Evolutionary conservation across 1,140 invertebrate genomes (phyloP), one percentile per base, ranked within the genome.

Genomic region (Neuroterus valhalla): DNA sequence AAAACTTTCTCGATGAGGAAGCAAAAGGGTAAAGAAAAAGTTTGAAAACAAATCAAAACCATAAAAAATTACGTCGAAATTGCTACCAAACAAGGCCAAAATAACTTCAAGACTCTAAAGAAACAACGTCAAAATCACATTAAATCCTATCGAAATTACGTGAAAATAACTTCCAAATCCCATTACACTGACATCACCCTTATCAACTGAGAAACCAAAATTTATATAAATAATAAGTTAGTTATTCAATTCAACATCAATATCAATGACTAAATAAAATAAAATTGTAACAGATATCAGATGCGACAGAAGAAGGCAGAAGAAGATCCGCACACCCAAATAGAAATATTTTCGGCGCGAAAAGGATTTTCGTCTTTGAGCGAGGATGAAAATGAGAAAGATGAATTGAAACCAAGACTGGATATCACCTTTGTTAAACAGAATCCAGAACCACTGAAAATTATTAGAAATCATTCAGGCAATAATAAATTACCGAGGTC

Each of bases 401-500:
- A 4, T 55, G 15, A 31, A 26, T 26, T 11, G 43, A 46, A 11
- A 21, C 15, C 19, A 26, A n/a, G 45, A 69, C 4, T 48, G 6
- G 14, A 23, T 46, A 8, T 19, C 14, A 21, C 68, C 0, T 48
- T 69, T 42, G 2, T 21, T 5, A 55, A 70, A 26, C 2, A 8
- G 31, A 31, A 38, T 75, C 21, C 15, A 19, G 8, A 69, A 68
- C 6, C 70, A 67, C 23, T 12, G 15, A 11, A 21, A 68, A 0
- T 66, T 26, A 42, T 12, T 19, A 15, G 69, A 71, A 66, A 72
- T 69, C 15, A 43, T 52, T 46, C 69, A 42, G 1, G 38, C 5
- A 0, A 10, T 19, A 14, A n/a, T 43, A 6, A 79, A 74, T 62
- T 43, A 19, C 88, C 84, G 6, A 89, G 23, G n/a, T 62, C 23